Conservation (phyloP, 2,113 vertebrate genomes). For the Oncorhynchus clarkii region DNA sequence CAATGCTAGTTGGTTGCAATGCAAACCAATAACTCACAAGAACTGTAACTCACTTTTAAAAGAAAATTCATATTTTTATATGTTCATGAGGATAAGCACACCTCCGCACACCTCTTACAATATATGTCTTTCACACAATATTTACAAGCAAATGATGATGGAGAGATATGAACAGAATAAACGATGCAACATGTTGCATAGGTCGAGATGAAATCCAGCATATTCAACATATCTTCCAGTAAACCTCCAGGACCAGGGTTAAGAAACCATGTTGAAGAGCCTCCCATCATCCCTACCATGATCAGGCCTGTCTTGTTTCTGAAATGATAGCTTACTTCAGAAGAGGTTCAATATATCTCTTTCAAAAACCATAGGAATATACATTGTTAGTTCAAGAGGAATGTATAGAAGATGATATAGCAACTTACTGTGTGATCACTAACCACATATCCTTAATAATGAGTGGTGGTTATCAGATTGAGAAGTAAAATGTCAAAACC, state of each 20-base stretch:
- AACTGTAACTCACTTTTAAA: constrained; percentile 65
- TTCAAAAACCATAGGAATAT: constrained; percentile 25
- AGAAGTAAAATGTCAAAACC: constrained; percentile 13
- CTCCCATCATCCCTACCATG: constrained; percentile 21
- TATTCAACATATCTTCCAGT: constrained; percentile 41
- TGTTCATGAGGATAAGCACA: constrained; percentile 75
- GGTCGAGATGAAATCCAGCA: constrained; percentile 33
- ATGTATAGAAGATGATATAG: constrained; percentile 20
- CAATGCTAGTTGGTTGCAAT: constrained; percentile 45
- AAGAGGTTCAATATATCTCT: not conserved
- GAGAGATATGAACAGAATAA: not conserved
- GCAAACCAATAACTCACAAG: constrained; percentile 39
- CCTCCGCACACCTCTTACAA: constrained; percentile 48
- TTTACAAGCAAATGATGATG: constrained; percentile 37
- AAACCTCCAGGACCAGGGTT: constrained; percentile 46
- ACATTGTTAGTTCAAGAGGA: constrained; percentile 25
- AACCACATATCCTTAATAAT: constrained; percentile 1
- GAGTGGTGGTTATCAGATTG: constrained; percentile 33
- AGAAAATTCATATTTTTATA: constrained; percentile 77
- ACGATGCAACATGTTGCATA: not conserved
- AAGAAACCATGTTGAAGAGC: constrained; percentile 29
- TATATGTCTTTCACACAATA: constrained; percentile 25
- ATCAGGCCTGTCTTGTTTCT: not conserved
- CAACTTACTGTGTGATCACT: not conserved
- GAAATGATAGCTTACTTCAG: constrained; percentile 27